Evolutionary conservation across 2,113 vertebrate species (phyloP).

Genomic region (Edolisoma coerulescens): DNA sequence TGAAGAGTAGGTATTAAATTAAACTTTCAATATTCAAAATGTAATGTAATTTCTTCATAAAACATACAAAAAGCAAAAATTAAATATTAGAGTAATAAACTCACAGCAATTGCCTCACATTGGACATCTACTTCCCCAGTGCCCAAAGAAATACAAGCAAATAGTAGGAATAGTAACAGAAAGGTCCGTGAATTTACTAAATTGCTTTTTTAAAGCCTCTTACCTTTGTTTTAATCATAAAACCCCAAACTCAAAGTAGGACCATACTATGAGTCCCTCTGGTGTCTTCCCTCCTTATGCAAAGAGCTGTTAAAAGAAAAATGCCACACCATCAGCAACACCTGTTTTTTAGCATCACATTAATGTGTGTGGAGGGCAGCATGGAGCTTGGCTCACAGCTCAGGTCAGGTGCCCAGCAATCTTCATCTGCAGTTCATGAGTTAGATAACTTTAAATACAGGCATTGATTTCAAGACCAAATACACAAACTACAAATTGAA

Average conservation of each 20-base stretch:
- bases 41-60: neutral
- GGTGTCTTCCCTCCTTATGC: neutral
- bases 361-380: accelerated
- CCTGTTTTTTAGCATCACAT: neutral
- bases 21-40: neutral
- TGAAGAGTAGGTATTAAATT: neutral
- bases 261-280: neutral
- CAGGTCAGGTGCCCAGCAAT: neutral
- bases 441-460: neutral
- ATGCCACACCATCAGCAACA: neutral
- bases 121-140: neutral
- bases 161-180: neutral
- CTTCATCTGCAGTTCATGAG: neutral
- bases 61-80: neutral
- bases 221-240: neutral
- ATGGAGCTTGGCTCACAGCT: neutral
- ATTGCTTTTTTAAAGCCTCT: neutral
- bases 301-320: neutral
- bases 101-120: neutral
- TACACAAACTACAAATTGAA: neutral
- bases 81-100: neutral
- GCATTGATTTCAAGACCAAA: neutral
- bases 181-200: neutral
- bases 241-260: neutral
- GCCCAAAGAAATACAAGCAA: neutral